Evolutionary conservation across 2,888 invertebrate species (phyloP).

Genomic region (Drosophila antonietae): DNA sequence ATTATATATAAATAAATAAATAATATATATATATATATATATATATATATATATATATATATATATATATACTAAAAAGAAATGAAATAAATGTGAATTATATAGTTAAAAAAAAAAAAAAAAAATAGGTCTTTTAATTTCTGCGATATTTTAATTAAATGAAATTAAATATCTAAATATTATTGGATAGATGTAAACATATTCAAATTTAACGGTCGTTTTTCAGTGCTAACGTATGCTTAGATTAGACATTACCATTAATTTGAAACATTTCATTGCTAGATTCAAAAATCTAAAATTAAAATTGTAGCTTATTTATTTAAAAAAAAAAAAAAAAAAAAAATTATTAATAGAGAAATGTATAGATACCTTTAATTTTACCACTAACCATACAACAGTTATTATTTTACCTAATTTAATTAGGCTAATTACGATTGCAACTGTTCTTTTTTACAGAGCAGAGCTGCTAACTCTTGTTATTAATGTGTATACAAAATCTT

Average conservation of each 20-base stretch:
- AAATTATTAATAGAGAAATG: too few species aligned
- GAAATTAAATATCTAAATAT: neutral
- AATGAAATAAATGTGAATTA: constrained; percentile 35
- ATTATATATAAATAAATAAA: constrained; percentile 14
- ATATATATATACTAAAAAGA: constrained; percentile 20
- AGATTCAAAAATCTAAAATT: neutral
- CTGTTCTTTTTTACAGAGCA: neutral
- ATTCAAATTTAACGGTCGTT: neutral
- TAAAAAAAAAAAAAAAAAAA: neutral
- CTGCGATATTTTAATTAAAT: constrained; percentile 51
- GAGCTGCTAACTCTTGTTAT: neutral
- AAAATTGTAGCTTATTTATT: neutral
- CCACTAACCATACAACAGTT: too few species aligned
- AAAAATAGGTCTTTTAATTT: constrained; percentile 36
- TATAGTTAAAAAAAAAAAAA: constrained; percentile 53
- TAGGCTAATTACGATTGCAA: neutral
- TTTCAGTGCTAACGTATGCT: neutral
- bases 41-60: constrained; percentile 17
- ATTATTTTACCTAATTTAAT: too few species aligned
- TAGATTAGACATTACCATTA: neutral
- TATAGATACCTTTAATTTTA: neutral
- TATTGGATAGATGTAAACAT: neutral
- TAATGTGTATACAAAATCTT: neutral
- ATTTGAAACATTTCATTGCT: neutral
- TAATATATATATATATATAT: constrained; percentile 34